These are phyloP conservation scores for Sebastolobus alascanus DNA, from an alignment of 2,797 vertebrate species.

Conservation along the genomic window DNA sequence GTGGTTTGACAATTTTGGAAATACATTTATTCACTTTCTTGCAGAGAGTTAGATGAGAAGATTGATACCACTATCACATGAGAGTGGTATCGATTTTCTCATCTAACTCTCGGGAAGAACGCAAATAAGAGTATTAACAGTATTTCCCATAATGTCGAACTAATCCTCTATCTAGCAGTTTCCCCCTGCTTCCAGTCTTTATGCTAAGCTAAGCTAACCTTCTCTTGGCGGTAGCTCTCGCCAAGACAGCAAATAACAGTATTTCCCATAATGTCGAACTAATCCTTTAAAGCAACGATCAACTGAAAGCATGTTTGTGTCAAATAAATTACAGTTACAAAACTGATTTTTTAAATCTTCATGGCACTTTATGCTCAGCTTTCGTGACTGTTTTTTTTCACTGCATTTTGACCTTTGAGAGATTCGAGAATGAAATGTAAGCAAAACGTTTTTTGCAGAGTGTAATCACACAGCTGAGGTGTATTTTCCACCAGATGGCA, in stretches of 20 bases:
- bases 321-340: background rate
- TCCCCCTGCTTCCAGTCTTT: background rate
- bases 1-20: background rate
- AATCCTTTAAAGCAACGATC: background rate
- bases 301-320: background rate
- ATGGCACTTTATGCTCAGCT: background rate
- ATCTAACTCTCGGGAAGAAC: too few relatives aligned
- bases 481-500: constrained; percentile 57
- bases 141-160: too few relatives aligned
- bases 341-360: background rate
- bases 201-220: background rate
- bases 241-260: too few relatives aligned
- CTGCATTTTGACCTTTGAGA: background rate
- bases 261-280: background rate
- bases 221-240: background rate
- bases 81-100: too few relatives aligned
- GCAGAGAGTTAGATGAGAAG: background rate
- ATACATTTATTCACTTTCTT: background rate
- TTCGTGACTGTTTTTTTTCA: background rate
- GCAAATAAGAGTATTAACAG: too few relatives aligned
- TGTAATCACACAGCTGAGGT: background rate
- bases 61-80: background rate
- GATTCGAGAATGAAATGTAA: background rate
- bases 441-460: background rate
- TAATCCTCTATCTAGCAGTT: background rate